Evolutionary conservation across 2,888 invertebrate species (phyloP).

Genomic region (Halictus quadricinctus): DNA sequence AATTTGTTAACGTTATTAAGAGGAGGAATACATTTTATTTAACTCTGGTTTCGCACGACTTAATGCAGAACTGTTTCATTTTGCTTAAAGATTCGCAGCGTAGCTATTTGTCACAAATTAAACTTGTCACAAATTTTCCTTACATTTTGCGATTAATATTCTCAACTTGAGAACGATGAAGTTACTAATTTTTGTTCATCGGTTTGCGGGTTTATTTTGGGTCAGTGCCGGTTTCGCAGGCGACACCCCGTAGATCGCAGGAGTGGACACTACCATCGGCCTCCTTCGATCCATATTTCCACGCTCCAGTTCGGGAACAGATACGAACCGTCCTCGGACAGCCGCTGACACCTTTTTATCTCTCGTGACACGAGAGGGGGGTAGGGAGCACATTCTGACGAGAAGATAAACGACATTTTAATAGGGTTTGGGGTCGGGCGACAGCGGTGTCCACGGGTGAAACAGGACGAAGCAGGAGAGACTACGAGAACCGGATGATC

Average conservation of each 20-base stretch:
- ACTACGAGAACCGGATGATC: slow-evolving; percentile 41
- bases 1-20: too few relatives aligned
- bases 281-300: slow-evolving; percentile 25
- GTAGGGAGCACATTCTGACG: slow-evolving; percentile 24
- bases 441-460: neutral
- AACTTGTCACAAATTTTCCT: neutral
- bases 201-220: neutral
- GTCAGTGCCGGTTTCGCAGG: neutral
- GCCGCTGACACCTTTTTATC: slow-evolving; percentile 15
- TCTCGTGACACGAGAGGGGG: slow-evolving; percentile 20
- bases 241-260: neutral
- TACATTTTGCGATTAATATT: neutral
- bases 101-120: too few relatives aligned
- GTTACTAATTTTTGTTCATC: neutral
- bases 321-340: neutral
- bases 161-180: too few relatives aligned
- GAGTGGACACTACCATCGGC: neutral
- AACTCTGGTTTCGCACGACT: too few relatives aligned
- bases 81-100: too few relatives aligned
- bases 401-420: slow-evolving; percentile 73
- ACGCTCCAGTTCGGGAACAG: slow-evolving; percentile 34
- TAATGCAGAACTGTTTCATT: too few relatives aligned
- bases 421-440: slow-evolving; percentile 55
- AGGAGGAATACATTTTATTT: too few relatives aligned
- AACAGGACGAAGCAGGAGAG: slow-evolving; percentile 10